A percentile compares a stretch with the other conserved stretches of the same genome.
Conservation (phyloP, 1,140 invertebrate species). For the Apocrypta bakeri region DNA sequence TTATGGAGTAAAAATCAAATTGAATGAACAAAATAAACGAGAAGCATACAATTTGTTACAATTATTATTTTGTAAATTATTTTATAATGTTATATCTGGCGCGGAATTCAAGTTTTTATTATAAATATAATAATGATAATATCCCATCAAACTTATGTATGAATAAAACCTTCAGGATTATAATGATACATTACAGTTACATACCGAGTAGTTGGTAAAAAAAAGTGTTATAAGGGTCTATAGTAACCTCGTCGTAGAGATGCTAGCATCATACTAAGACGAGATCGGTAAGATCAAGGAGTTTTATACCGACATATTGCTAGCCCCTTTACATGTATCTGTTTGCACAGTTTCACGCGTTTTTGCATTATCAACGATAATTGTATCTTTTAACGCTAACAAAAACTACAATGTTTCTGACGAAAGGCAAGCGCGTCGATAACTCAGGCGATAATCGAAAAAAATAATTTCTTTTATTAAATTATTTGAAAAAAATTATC, state of each 20-base stretch:
- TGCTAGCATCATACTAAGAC: not conserved
- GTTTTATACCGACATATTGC: slow-evolving; percentile 8
- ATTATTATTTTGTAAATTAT: no score
- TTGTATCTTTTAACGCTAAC: not conserved
- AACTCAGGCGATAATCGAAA: not conserved
- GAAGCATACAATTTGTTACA: no score
- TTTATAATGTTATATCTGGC: no score
- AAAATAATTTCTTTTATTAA: not conserved
- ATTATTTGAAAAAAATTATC: not conserved
- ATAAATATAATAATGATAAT: no score
- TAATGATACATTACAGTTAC: no score
- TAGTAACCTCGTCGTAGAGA: not conserved
- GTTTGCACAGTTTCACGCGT: no score
- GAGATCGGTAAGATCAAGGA: slow-evolving; percentile 10
- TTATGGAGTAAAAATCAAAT: no score
- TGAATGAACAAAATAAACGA: no score
- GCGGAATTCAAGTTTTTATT: no score
- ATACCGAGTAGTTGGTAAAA: no score
- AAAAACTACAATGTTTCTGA: not conserved
- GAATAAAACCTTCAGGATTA: no score
- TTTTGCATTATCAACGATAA: not conserved
- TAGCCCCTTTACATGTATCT: not conserved
- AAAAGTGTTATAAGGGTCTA: not conserved
- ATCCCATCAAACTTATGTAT: no score
- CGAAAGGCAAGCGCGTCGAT: not conserved